Conservation (phyloP, 2,888 invertebrate species). For the Ypsolopha scabrella region DNA sequence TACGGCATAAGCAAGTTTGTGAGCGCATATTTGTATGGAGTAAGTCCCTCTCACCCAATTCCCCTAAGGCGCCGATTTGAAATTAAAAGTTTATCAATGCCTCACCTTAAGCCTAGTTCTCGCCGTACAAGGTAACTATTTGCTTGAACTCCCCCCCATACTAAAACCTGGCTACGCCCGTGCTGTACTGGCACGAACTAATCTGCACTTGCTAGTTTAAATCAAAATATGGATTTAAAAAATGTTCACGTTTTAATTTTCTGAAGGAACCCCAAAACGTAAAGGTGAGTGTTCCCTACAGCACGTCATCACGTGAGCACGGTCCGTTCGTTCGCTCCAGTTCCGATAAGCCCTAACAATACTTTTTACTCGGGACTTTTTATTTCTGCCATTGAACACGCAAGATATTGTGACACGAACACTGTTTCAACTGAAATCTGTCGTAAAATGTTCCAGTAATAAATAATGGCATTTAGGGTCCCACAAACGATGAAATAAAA, state of each 20-base stretch:
- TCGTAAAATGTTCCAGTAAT: conserved; percentile 1
- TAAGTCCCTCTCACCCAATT: no score
- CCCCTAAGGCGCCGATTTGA: no score
- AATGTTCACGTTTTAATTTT: neutral
- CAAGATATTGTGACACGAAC: conserved; percentile 34
- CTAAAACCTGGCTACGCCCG: no score
- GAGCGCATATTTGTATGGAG: no score
- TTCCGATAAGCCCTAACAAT: conserved; percentile 34
- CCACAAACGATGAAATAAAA: neutral
- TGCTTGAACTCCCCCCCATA: no score
- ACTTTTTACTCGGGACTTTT: conserved; percentile 32
- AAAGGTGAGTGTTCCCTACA: neutral
- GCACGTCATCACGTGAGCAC: conserved; percentile 1
- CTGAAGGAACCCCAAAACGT: neutral
- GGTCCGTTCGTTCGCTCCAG: conserved; percentile 20
- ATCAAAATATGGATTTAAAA: neutral
- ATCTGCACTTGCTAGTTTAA: no score
- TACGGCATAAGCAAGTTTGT: no score
- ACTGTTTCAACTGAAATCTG: conserved; percentile 8
- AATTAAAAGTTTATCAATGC: no score
- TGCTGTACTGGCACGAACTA: no score
- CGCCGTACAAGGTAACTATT: no score
- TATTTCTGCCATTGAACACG: conserved; percentile 30
- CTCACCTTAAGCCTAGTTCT: no score
- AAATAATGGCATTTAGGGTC: neutral